These are phyloP conservation scores for Clunio marinus DNA, from an alignment of 2,888 invertebrate genomes.

Conservation along the genomic window DNA sequence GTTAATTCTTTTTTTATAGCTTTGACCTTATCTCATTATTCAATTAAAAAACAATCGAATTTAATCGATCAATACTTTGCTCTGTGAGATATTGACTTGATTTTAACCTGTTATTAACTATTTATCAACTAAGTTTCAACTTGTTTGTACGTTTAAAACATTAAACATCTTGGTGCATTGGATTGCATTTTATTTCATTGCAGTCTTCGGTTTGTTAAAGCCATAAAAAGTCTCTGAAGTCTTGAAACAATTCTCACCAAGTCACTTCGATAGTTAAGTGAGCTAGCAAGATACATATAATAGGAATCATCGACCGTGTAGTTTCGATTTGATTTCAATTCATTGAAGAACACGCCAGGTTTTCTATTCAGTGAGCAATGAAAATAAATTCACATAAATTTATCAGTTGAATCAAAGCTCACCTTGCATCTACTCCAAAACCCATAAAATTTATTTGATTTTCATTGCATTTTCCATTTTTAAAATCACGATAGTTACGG, in stretches of 20 bases:
- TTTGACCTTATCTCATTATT: no score
- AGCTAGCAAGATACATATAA: not conserved
- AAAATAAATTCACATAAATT: no score
- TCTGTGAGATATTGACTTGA: no score
- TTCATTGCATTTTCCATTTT: constrained; percentile 25
- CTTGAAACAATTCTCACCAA: constrained; percentile 11
- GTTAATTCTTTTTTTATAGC: no score
- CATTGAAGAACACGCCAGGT: not conserved
- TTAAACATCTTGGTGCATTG: no score
- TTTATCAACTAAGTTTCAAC: no score
- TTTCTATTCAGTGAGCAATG: not conserved
- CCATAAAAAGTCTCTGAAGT: not conserved
- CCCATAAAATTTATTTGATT: constrained; percentile 25
- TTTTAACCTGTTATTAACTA: no score
- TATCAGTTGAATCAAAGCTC: not conserved
- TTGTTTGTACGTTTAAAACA: no score
- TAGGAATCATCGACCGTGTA: constrained; percentile 15
- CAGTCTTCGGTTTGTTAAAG: not conserved
- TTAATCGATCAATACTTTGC: no score
- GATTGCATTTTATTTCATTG: no score
- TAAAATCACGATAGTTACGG: constrained; percentile 8
- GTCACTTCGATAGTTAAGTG: constrained; percentile 13
- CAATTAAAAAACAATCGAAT: no score
- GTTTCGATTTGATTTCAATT: constrained; percentile 2
- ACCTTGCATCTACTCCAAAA: constrained; percentile 13